Evolutionary conservation across 1,140 invertebrate genomes (phyloP).

Genomic region (Scaptomyza graminum): DNA sequence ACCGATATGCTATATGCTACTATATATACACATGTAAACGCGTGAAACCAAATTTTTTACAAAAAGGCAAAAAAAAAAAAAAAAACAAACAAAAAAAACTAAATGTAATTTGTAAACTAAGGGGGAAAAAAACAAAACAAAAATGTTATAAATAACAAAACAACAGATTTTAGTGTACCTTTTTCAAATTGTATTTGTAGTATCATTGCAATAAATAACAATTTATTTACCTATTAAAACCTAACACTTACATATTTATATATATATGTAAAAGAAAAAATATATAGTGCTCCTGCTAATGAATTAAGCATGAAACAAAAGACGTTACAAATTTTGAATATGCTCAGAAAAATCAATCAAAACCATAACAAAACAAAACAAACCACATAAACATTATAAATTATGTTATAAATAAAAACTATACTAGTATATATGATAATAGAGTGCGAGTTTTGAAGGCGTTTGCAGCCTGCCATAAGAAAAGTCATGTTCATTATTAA

Average conservation of each 20-base stretch:
- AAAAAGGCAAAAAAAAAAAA: constrained; percentile 44
- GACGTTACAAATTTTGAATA: constrained; percentile 36
- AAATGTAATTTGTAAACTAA: constrained; percentile 65
- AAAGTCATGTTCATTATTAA: constrained; percentile 77
- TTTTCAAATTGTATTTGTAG: constrained; percentile 34
- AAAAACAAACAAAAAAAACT: background rate
- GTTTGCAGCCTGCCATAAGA: constrained; percentile 61
- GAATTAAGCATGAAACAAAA: constrained; percentile 11
- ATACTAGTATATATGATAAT: constrained; percentile 10
- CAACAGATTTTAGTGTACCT: constrained; percentile 37
- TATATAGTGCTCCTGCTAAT: background rate
- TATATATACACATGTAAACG: constrained; percentile 43
- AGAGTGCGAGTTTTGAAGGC: constrained; percentile 31
- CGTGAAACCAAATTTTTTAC: constrained; percentile 75
- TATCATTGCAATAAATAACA: too few species aligned
- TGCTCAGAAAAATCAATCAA: constrained; percentile 30
- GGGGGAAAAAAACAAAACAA: constrained; percentile 9
- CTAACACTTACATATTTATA: too few species aligned
- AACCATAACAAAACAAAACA: constrained; percentile 2
- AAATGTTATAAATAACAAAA: constrained; percentile 32
- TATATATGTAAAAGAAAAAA: background rate
- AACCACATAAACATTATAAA: constrained; percentile 16
- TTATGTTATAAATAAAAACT: background rate
- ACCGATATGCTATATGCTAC: constrained; percentile 41
- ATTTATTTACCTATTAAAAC: too few species aligned